Percentiles rank a stretch among this genome's conserved stretches.
Evolutionary conservation across 2,797 vertebrate genomes (phyloP).

Genomic region (Australoheros facetus): DNA sequence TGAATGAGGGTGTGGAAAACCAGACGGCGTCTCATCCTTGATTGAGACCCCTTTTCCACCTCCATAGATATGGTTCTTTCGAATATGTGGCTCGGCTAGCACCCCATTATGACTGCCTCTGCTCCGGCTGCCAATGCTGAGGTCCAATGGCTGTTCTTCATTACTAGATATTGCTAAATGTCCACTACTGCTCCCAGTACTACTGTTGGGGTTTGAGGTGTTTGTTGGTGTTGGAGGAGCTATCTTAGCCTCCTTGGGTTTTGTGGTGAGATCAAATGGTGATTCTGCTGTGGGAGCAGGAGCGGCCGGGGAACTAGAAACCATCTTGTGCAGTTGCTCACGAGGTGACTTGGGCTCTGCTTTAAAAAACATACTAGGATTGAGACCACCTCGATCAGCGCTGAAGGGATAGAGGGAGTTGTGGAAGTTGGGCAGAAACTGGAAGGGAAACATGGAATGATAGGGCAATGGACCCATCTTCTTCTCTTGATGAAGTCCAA

Average conservation of each 20-base stretch:
- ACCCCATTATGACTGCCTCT: conserved; percentile 91
- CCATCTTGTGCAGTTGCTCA: conserved; percentile 85
- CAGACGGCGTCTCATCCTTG: conserved; percentile 83
- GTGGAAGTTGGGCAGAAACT: conserved; percentile 95
- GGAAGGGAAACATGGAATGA: conserved; percentile 97
- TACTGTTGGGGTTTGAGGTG: conserved; percentile 70
- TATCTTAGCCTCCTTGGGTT: conserved; percentile 91
- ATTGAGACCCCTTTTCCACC: conserved; percentile 79
- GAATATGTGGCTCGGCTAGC: conserved; percentile 77
- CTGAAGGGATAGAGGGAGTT: conserved; percentile 91
- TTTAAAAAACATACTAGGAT: conserved; percentile 93
- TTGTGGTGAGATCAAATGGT: conserved; percentile 96
- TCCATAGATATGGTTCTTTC: conserved; percentile 91
- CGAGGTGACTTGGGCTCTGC: conserved; percentile 94
- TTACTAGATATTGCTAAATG: conserved; percentile 69
- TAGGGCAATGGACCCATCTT: conserved; percentile 94
- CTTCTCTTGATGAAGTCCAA: conserved; percentile 97
- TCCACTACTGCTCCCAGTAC: conserved; percentile 62
- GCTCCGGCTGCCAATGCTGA: conserved; percentile 93
- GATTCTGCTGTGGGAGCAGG: conserved; percentile 85
- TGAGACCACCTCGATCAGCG: conserved; percentile 85
- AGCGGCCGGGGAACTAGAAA: conserved; percentile 79
- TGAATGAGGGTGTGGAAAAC: conserved; percentile 78
- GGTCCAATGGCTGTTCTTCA: conserved; percentile 96
- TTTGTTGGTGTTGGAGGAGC: conserved; percentile 79